Conservation (phyloP, 2,113 vertebrate genomes). For the Uria lomvia region DNA sequence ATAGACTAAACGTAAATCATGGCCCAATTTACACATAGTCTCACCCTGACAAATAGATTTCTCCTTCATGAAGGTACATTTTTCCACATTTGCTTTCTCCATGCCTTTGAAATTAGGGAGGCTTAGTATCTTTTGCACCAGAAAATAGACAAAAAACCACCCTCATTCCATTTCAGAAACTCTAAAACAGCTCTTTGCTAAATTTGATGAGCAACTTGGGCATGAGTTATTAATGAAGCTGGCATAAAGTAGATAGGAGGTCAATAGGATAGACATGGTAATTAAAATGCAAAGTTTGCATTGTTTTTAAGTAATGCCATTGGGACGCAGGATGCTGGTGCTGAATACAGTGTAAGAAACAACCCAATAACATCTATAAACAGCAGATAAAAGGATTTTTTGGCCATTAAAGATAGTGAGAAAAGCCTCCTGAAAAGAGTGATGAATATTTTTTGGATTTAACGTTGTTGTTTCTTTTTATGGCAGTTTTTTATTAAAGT, state of each 20-base stretch:
- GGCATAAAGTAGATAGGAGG: constrained; percentile 18
- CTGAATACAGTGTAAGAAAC: neutral
- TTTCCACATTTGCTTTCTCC: neutral
- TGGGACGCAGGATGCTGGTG: neutral
- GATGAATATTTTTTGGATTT: neutral
- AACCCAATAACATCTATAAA: constrained; percentile 18
- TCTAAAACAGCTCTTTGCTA: neutral
- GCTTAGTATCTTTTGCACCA: neutral
- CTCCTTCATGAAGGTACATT: neutral
- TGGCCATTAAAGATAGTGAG: neutral
- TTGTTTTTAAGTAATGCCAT: constrained; percentile 49
- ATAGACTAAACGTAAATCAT: neutral
- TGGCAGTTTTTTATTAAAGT: neutral
- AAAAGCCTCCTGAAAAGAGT: neutral
- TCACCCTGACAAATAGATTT: neutral
- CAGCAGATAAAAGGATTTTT: constrained; percentile 30
- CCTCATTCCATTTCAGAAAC: neutral
- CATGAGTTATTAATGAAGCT: constrained; percentile 40
- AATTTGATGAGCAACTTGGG: constrained; percentile 14
- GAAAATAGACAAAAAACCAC: rapidly evolving
- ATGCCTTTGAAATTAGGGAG: neutral
- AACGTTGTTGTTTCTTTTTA: neutral
- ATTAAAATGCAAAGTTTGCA: constrained; percentile 54
- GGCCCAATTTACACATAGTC: neutral
- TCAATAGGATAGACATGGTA: constrained; percentile 15